Evolutionary conservation across 2,113 vertebrate genomes (phyloP).

Genomic region (Sus scrofa): DNA sequence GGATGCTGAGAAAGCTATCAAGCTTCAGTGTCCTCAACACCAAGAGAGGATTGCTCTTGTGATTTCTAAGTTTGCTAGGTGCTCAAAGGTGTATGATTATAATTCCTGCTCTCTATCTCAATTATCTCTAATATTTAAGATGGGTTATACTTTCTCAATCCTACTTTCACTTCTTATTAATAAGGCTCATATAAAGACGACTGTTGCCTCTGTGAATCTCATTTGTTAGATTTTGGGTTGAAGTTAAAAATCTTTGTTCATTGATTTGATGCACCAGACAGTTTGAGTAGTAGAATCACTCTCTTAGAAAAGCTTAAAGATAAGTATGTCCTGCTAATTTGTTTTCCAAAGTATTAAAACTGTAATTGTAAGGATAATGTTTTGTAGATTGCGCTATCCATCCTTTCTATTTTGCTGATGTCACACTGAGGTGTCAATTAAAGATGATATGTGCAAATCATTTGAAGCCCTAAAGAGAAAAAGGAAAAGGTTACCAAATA

Average conservation of each 20-base stretch:
- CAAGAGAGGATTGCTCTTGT: neutral
- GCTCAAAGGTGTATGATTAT: neutral
- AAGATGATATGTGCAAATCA: slow-evolving; percentile 89
- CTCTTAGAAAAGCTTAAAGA: slow-evolving; percentile 45
- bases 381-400: slow-evolving; percentile 71
- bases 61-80: neutral
- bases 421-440: slow-evolving; percentile 88
- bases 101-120: neutral
- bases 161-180: neutral
- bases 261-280: neutral
- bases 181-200: slow-evolving; percentile 34
- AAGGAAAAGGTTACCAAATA: slow-evolving; percentile 86
- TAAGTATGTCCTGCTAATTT: neutral
- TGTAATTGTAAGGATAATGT: slow-evolving; percentile 65
- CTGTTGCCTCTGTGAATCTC: neutral
- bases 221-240: slow-evolving; percentile 40
- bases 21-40: neutral
- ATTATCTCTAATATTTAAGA: neutral
- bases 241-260: slow-evolving; percentile 52
- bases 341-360: slow-evolving; percentile 76
- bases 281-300: neutral
- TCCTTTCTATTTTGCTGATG: slow-evolving; percentile 84
- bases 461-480: slow-evolving; percentile 85
- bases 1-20: neutral
- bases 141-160: neutral